Conservation (phyloP, 2,797 vertebrate genomes). For the Chelonia mydas region DNA sequence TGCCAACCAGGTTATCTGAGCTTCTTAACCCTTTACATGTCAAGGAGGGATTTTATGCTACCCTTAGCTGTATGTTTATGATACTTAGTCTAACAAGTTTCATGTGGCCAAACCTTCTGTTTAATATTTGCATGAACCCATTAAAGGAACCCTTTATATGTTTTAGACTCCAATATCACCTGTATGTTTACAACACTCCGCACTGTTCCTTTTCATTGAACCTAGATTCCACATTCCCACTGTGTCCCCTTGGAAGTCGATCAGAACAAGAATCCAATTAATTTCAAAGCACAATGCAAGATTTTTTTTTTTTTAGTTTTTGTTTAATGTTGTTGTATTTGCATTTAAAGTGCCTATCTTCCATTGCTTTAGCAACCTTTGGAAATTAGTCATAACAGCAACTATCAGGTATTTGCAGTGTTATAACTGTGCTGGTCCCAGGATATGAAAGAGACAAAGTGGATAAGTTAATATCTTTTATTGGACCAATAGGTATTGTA, state of each 20-base stretch:
- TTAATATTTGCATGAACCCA: not conserved
- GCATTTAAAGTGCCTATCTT: too few species aligned
- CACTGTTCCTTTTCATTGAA: not conserved
- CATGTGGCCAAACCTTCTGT: not conserved
- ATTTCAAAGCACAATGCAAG: not conserved
- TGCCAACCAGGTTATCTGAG: too few species aligned
- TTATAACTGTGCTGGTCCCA: too few species aligned
- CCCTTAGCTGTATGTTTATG: too few species aligned
- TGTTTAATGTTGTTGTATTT: not conserved
- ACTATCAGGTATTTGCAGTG: too few species aligned
- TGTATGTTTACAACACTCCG: not conserved
- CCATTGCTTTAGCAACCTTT: not conserved
- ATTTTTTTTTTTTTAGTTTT: not conserved
- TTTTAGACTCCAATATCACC: slow-evolving; percentile 4
- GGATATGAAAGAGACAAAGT: too few species aligned
- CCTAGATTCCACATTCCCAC: not conserved
- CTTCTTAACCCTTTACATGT: too few species aligned
- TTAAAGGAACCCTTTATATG: not conserved
- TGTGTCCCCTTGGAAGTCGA: not conserved
- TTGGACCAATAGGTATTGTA: too few species aligned
- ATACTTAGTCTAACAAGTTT: too few species aligned
- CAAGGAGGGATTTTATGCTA: too few species aligned
- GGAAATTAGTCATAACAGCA: not conserved
- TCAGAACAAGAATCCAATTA: not conserved
- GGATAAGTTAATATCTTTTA: too few species aligned